Conservation (phyloP, 2,888 invertebrate genomes). For the Drosophila longiperda region DNA sequence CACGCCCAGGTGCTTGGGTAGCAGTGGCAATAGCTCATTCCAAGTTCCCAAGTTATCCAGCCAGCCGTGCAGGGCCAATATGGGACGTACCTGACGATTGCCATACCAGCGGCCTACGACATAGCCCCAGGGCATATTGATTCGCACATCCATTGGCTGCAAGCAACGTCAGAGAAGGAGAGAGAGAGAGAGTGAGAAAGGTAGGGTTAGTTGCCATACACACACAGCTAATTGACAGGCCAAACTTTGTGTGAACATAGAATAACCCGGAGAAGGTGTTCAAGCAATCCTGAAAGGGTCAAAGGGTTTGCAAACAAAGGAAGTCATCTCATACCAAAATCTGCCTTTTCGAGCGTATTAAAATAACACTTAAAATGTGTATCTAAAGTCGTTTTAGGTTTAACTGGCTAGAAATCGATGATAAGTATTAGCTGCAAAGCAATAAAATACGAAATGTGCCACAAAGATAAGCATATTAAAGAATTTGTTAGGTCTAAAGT, state of each 20-base stretch:
- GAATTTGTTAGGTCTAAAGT: not conserved
- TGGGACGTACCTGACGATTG: conserved; percentile 87
- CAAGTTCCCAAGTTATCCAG: conserved; percentile 92
- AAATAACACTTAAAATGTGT: conserved; percentile 6
- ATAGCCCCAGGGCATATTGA: conserved; percentile 90
- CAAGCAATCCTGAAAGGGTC: not conserved
- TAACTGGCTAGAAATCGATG: not conserved
- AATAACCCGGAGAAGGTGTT: conserved; percentile 42
- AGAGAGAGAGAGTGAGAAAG: not conserved
- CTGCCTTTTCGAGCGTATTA: not conserved
- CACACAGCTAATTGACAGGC: conserved; percentile 66
- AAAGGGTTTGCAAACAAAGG: conserved; percentile 28
- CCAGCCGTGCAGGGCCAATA: conserved; percentile 91
- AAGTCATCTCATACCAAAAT: conserved; percentile 7
- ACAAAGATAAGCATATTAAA: not conserved
- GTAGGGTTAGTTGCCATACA: conserved; percentile 28
- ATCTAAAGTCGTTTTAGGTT: not conserved
- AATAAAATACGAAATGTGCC: not conserved
- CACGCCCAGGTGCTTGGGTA: conserved; percentile 86
- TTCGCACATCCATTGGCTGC: conserved; percentile 87
- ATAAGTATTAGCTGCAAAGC: not conserved
- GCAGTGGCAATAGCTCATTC: conserved; percentile 88
- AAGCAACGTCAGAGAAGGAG: conserved; percentile 16
- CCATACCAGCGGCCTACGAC: conserved; percentile 90
- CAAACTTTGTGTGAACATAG: conserved; percentile 32